phyloP scores from a whole-genome alignment of 2,113 vertebrate genomes.

The Syngnathus floridae region DNA sequence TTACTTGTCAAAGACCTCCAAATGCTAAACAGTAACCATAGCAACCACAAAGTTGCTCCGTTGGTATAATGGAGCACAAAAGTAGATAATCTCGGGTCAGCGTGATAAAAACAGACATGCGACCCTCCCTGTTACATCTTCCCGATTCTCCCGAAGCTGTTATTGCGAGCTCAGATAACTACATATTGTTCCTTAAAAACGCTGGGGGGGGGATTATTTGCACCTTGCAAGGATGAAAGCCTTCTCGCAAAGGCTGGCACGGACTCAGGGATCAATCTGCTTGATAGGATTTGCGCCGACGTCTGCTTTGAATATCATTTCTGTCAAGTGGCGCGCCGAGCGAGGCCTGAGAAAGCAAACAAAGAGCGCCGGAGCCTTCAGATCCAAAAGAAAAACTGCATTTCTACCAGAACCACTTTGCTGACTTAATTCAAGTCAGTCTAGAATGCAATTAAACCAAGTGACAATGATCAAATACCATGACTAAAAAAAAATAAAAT shows the following conservation, averaged over 20 bases:
- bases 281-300: constrained; percentile 18
- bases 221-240: not conserved
- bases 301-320: constrained; percentile 44
- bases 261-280: constrained; percentile 26
- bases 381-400: too few relatives aligned
- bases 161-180: too few relatives aligned
- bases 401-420: too few relatives aligned
- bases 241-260: constrained; percentile 1
- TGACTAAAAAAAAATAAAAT: too few relatives aligned
- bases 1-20: too few relatives aligned
- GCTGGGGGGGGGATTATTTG: not conserved
- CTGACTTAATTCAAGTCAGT: too few relatives aligned
- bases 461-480: too few relatives aligned
- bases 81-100: not conserved
- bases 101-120: not conserved
- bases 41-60: too few relatives aligned
- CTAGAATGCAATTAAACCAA: too few relatives aligned
- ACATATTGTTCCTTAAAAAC: not conserved
- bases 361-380: constrained; percentile 8
- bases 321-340: constrained; percentile 33
- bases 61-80: too few relatives aligned
- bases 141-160: not conserved
- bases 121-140: not conserved
- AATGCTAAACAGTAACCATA: too few relatives aligned
- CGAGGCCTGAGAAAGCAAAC: constrained; percentile 10